Base-by-base conservation (phyloP, 2,888 invertebrate species). In the Lottia scabra region DNA sequence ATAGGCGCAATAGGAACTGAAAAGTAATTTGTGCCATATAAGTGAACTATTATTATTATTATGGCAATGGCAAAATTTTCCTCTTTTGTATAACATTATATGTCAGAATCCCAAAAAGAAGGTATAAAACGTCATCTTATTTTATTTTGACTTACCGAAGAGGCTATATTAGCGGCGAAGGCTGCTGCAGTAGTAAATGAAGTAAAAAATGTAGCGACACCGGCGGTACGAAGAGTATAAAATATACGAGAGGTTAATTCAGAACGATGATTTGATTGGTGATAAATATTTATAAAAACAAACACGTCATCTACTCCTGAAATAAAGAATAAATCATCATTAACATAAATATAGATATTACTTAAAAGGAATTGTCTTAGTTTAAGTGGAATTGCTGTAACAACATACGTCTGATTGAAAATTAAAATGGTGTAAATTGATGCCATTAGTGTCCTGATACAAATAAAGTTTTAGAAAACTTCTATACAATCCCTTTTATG, bases 261-360 rank as follows among this genome's bases (percentile, higher is more conserved):
- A 64, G 78, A 76, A 19, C 85, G 75, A 72, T 84, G 81, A n/a
- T 76, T 73, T 0, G 84, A 77, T 76, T 87, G 87, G 5, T 86
- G 82, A 76, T 84, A 87, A 68, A 87, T 85, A 79, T 87, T 87
- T 68, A 87, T 82, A 73, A 87, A 87, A 15, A 87, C 87, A 84
- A 87, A 87, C 56, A 87, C 85, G 78, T 87, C 87, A 73, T 87
- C 87, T 13, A 87, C 87, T 70, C 87, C 87, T 87, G 80, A n/a
- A 83, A 38, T 38, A 5, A 10, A 38, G 38, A 38, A 38, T 8
- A 38, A 38, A 38, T 1, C 3, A 30, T 30, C 30, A 30, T 4
- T 30, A 30, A 30, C 2, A 30, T 30, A 30, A 6, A 38, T 5
- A 8, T 8, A 38, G 5, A 38, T 38, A 8, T 38, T 6, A 1